Percentiles rank a stretch among this genome's conserved stretches.
Conservation (phyloP, 2,113 vertebrate genomes). For the Crotophaga sulcirostris region DNA sequence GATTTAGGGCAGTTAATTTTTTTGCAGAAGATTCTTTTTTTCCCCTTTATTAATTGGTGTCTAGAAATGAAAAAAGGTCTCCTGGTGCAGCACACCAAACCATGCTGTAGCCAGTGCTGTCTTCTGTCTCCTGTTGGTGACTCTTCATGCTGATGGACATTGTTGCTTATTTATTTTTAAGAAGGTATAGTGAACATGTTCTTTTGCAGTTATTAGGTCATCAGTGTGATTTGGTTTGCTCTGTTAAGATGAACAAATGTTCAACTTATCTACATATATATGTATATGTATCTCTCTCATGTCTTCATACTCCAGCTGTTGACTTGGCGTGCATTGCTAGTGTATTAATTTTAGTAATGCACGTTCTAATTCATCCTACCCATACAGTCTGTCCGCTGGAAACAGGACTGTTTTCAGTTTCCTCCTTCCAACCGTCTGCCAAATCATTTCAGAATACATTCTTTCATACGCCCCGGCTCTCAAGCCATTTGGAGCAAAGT, state of each 20-base stretch:
- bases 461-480: conserved; percentile 96
- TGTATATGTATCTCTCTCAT: background rate
- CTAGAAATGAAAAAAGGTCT: background rate
- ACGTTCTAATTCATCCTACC: conserved; percentile 75
- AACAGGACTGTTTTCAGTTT: conserved; percentile 76
- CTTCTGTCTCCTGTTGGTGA: background rate
- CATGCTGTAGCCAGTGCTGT: background rate
- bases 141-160: background rate
- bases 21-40: background rate
- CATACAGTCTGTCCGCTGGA: conserved; percentile 74
- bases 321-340: conserved; percentile 58
- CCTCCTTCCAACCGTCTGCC: conserved; percentile 80
- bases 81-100: background rate
- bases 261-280: background rate
- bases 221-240: background rate
- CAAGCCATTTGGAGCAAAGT: conserved; percentile 96
- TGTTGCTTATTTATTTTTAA: background rate
- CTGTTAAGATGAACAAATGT: background rate
- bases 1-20: background rate
- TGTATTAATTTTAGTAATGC: conserved; percentile 73
- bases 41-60: background rate
- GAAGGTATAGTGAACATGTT: background rate
- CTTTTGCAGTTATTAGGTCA: background rate
- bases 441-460: conserved; percentile 93
- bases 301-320: conserved; percentile 58